Conservation (phyloP, 2,888 invertebrate genomes). For the Polymixis flavicincta region DNA sequence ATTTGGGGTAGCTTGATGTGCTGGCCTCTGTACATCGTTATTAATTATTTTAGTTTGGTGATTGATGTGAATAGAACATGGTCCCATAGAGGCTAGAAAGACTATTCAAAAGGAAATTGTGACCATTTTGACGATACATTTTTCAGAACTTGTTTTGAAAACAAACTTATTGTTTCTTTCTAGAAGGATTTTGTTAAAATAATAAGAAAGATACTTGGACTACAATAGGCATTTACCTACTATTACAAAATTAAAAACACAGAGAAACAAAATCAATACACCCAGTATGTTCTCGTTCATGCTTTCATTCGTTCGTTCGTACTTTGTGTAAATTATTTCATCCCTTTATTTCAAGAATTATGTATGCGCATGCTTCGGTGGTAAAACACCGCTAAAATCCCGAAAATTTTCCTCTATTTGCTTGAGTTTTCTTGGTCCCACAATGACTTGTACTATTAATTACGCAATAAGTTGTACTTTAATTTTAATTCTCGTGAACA, state of each 20-base stretch:
- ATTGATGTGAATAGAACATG: not conserved
- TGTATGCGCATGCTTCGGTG: not conserved
- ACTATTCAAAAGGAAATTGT: not conserved
- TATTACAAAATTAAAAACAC: constrained; percentile 8
- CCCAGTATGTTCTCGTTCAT: too few relatives aligned
- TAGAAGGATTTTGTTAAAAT: constrained; percentile 5
- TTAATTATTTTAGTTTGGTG: not conserved
- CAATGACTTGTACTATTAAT: not conserved
- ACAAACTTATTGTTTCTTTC: not conserved
- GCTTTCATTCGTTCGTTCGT: too few relatives aligned
- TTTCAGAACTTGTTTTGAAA: constrained; percentile 1
- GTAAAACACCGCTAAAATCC: not conserved
- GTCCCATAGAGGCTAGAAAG: not conserved
- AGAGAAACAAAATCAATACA: constrained; percentile 12
- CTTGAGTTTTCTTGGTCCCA: not conserved
- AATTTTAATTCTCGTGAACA: constrained; percentile 26
- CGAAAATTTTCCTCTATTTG: not conserved
- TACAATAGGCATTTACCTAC: constrained; percentile 4
- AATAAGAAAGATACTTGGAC: not conserved
- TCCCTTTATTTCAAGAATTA: not conserved
- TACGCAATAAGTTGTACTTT: constrained; percentile 7
- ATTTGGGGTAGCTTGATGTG: too few relatives aligned
- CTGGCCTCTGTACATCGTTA: too few relatives aligned
- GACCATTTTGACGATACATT: not conserved
- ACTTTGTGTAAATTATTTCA: too few relatives aligned